Evolutionary conservation across 2,797 vertebrate species (phyloP).

Genomic region (Sebastes taczanowskii): DNA sequence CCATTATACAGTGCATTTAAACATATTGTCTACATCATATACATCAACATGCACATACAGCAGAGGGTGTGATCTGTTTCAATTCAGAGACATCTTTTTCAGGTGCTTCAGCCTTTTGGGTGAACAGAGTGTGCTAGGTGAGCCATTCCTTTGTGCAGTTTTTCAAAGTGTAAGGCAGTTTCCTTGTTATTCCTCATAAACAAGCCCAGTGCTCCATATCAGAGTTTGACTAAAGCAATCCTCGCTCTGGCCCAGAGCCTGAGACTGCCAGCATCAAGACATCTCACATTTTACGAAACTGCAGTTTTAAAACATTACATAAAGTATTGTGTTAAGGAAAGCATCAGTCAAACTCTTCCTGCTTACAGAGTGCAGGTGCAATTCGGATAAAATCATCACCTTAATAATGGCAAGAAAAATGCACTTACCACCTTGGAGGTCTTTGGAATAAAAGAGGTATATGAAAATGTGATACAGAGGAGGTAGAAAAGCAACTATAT

Average conservation of each 20-base stretch:
- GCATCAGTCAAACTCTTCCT: constrained; percentile 67
- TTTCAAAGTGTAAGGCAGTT: constrained; percentile 12
- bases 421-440: constrained; percentile 79
- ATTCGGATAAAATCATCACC: constrained; percentile 1
- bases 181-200: constrained; percentile 30
- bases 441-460: constrained; percentile 63
- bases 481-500: constrained; percentile 35
- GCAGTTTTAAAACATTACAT: constrained; percentile 5
- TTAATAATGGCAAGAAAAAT: constrained; percentile 35
- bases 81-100: background rate
- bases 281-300: background rate
- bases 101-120: constrained; percentile 8
- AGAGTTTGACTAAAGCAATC: constrained; percentile 72
- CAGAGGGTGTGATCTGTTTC: constrained; percentile 8
- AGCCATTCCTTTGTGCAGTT: constrained; percentile 59
- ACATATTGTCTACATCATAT: background rate
- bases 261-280: constrained; percentile 1
- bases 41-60: constrained; percentile 61
- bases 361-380: constrained; percentile 62
- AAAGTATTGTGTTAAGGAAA: constrained; percentile 7
- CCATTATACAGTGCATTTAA: constrained; percentile 44
- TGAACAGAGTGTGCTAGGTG: constrained; percentile 36
- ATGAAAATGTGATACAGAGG: constrained; percentile 40
- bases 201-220: constrained; percentile 41
- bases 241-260: background rate